Evolutionary conservation across 2,113 vertebrate genomes (phyloP).

Genomic region (Hemiscyllium ocellatum): DNA sequence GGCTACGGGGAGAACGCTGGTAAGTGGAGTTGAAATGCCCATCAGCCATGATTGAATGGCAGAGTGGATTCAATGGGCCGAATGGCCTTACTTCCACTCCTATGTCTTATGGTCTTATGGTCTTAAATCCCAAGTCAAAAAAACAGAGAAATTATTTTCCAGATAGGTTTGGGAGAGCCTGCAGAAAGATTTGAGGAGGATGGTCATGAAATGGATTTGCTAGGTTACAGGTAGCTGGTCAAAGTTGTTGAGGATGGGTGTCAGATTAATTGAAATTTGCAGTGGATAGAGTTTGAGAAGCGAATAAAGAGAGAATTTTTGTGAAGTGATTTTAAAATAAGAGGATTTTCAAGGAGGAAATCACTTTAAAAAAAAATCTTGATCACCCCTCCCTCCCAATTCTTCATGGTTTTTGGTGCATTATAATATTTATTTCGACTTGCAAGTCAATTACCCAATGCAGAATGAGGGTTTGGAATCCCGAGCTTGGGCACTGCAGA

Average conservation of each 20-base stretch:
- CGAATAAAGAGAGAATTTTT: neutral
- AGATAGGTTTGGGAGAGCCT: neutral
- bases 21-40: too few relatives aligned
- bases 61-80: too few relatives aligned
- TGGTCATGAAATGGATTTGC: neutral
- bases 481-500: neutral
- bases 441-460: neutral
- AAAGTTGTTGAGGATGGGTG: neutral
- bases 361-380: neutral
- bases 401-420: neutral
- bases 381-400: neutral
- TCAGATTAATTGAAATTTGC: neutral
- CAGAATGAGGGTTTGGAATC: neutral
- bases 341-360: neutral
- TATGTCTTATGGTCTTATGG: too few relatives aligned
- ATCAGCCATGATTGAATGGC: too few relatives aligned
- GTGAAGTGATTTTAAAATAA: neutral
- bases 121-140: neutral
- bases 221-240: neutral
- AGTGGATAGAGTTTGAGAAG: neutral
- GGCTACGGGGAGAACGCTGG: too few relatives aligned
- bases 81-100: too few relatives aligned
- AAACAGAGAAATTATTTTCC: neutral
- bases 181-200: neutral
- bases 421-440: neutral